Evolutionary conservation across 2,797 vertebrate species (phyloP), one percentile per base, ranked within the genome.

Genomic region (Hyperoplus lanceolatus): DNA sequence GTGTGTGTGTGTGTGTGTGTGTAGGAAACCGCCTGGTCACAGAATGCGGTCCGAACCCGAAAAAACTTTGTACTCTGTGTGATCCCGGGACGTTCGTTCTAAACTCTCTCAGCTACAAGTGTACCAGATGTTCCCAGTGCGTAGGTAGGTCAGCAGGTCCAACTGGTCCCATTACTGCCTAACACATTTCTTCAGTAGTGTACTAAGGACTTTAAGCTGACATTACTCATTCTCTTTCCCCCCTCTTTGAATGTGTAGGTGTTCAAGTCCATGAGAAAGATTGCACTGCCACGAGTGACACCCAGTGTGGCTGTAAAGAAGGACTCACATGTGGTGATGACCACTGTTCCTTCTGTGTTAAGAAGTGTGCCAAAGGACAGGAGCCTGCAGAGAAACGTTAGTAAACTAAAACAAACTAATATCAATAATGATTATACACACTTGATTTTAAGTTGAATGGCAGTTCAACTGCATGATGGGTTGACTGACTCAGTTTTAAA

Each of bases 51-150:
- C 6, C 0, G 6, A 0, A 4, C 0, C 79, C 80, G 0, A 0
- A 1, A 8, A 0, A 64, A 0, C 94, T 95, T 6, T 96, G 96
- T 51, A 77, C 0, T 16, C 94, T 81, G 0, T 96, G 95, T 84
- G 51, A 85, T 4, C 0, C 0, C 0, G 48, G 38, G 0, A 87
- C 18, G 11, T 96, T 36, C 48, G 71, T 54, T 18, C 0, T 1
- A 3, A 0, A 29, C 0, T 0, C 50, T 3, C 2, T 0, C 0
- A 0, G 0, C 0, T 0, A 0, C 0, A 0, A 0, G 0, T 96
- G 95, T 15, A 0, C 0, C 0, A 49, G 0, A 11, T 96, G 96
- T 68, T 84, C 50, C 1, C 81, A 90, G 57, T 96, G 96, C 70
- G 46, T 65, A 74, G 94, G 96, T 96, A 91, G 4, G 90, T 82